Percentiles rank a stretch among this genome's conserved stretches.
These are phyloP conservation scores for Anguilla marmorata DNA, from an alignment of 2,797 vertebrate species.

Conservation along the genomic window DNA sequence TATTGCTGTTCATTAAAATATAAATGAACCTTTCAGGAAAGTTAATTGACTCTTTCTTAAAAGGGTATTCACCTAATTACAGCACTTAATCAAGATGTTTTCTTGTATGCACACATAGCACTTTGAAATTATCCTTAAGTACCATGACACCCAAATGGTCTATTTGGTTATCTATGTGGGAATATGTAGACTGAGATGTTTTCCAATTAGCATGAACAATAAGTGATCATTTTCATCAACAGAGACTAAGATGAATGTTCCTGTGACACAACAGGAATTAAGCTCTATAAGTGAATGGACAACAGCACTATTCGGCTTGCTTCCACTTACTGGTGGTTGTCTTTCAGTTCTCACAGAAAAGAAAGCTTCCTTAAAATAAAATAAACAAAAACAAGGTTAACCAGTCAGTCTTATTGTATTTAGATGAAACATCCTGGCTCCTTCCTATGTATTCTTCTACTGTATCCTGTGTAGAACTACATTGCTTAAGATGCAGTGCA, in stretches of 20 bases:
- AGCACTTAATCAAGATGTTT: conserved; percentile 39
- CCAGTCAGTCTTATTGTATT: neutral
- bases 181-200: conserved; percentile 30
- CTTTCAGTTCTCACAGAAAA: neutral
- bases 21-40: conserved; percentile 36
- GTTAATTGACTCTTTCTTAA: conserved; percentile 37
- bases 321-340: neutral
- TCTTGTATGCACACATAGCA: conserved; percentile 28
- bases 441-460: neutral
- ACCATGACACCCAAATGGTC: conserved; percentile 29
- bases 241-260: conserved; percentile 8
- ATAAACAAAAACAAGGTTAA: no score
- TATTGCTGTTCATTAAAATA: conserved; percentile 33
- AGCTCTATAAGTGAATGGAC: conserved; percentile 40
- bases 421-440: neutral
- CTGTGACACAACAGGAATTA: conserved; percentile 57
- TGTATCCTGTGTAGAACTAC: neutral
- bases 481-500: neutral
- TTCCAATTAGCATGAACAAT: conserved; percentile 28
- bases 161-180: neutral
- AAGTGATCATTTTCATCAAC: conserved; percentile 27
- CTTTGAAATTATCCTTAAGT: conserved; percentile 25
- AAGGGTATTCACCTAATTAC: conserved; percentile 40
- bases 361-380: neutral
- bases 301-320: no score